A percentile compares a stretch with the other conserved stretches of the same genome.
These are phyloP conservation scores for Micrastur ruficollis DNA, from an alignment of 2,797 vertebrate genomes.

Conservation along the genomic window DNA sequence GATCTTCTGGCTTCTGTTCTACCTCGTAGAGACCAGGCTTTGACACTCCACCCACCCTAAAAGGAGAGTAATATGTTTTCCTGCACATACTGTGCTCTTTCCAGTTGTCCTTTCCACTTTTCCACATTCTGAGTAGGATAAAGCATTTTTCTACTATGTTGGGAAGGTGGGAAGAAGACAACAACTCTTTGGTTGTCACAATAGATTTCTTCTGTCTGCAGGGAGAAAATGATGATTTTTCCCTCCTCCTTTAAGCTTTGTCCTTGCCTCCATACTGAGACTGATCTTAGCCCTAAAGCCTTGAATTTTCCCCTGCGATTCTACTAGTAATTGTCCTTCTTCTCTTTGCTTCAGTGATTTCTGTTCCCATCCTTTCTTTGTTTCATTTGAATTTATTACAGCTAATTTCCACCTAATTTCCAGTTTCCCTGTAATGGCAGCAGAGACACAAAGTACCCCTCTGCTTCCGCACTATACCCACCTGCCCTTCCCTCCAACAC, in stretches of 20 bases:
- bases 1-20: background rate
- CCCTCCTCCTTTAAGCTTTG: background rate
- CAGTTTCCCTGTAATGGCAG: background rate
- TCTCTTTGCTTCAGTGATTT: background rate
- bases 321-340: background rate
- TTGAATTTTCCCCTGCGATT: background rate
- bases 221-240: background rate
- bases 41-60: background rate
- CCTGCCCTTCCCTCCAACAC: background rate
- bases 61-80: background rate
- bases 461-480: background rate
- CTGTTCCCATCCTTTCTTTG: background rate
- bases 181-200: background rate
- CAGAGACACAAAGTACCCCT: background rate
- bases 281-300: background rate
- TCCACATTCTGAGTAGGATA: background rate
- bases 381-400: background rate
- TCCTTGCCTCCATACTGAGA: background rate
- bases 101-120: background rate
- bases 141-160: background rate
- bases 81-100: background rate
- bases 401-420: background rate
- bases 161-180: background rate
- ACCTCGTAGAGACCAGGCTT: background rate
- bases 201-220: background rate